These are phyloP conservation scores for Numenius phaeopus DNA, from an alignment of 2,797 vertebrate genomes.

Conservation along the genomic window DNA sequence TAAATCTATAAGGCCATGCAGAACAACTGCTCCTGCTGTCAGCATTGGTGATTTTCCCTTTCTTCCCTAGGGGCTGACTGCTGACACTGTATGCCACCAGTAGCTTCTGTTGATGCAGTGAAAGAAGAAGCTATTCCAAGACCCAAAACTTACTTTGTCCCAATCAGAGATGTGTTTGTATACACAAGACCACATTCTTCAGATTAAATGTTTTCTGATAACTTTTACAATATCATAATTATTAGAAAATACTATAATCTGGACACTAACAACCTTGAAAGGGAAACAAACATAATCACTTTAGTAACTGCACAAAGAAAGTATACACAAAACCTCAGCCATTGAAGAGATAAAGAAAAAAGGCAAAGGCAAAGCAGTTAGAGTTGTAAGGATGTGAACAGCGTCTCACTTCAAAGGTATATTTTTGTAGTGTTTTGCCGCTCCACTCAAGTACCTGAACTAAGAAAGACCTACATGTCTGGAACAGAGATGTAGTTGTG, in stretches of 20 bases:
- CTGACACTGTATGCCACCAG: background rate
- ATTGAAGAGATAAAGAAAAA: background rate
- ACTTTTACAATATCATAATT: background rate
- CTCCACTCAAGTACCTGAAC: background rate
- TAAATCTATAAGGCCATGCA: background rate
- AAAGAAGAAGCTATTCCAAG: background rate
- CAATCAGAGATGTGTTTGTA: background rate
- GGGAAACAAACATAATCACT: background rate
- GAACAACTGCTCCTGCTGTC: background rate
- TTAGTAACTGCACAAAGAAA: background rate
- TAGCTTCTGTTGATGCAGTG: background rate
- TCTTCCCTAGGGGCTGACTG: background rate
- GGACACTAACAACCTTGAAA: background rate
- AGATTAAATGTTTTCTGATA: background rate
- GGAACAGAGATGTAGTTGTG: background rate
- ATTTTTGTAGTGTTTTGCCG: background rate
- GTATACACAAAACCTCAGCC: background rate
- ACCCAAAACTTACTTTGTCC: background rate
- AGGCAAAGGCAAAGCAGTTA: background rate
- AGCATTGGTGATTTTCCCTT: background rate
- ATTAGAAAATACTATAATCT: background rate
- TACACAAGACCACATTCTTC: background rate
- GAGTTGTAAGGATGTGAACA: background rate
- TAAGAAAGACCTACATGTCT: background rate
- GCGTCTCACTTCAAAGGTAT: background rate